phyloP scores from a whole-genome alignment of 1,140 invertebrate genomes.

The Lepidotrigona ventralis region DNA sequence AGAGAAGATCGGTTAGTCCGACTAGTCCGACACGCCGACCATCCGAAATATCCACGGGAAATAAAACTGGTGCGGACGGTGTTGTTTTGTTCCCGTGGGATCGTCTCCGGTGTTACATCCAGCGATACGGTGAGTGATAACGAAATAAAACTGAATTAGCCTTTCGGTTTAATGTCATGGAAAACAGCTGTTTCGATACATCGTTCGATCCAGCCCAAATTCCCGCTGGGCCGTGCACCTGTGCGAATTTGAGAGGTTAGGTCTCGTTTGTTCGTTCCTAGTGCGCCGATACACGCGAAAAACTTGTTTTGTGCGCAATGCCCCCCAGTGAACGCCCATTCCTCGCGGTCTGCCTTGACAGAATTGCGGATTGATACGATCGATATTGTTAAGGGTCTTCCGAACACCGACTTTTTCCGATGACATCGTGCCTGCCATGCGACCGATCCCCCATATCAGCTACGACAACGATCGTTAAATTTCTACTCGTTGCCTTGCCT shows the following conservation, averaged over 20 bases:
- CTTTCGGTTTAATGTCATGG: neutral
- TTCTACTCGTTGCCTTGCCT: neutral
- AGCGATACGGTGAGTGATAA: slow-evolving; percentile 19
- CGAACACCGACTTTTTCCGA: slow-evolving; percentile 21
- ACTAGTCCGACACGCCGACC: slow-evolving; percentile 36
- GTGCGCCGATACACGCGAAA: slow-evolving; percentile 58
- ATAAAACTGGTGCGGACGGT: slow-evolving; percentile 43
- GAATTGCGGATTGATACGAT: slow-evolving; percentile 76
- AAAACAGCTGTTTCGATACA: slow-evolving; percentile 37
- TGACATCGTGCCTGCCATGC: slow-evolving; percentile 18
- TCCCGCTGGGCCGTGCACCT: slow-evolving; percentile 32
- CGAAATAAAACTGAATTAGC: neutral
- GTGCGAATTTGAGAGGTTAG: slow-evolving; percentile 64
- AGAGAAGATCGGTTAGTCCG: slow-evolving; percentile 12
- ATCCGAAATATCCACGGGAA: slow-evolving; percentile 41
- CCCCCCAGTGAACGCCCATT: slow-evolving; percentile 76
- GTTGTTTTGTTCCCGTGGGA: slow-evolving; percentile 24
- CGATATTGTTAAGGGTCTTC: slow-evolving; percentile 73
- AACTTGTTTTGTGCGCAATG: slow-evolving; percentile 68
- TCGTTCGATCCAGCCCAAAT: slow-evolving; percentile 12
- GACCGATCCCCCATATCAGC: neutral
- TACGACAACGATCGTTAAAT: neutral
- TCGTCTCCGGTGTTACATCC: neutral
- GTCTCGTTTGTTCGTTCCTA: slow-evolving; percentile 49
- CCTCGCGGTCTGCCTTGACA: slow-evolving; percentile 69